Percentiles rank a stretch among this genome's conserved stretches.
phyloP scores from a whole-genome alignment of 2,888 invertebrate species.

The Orchestes rusci region DNA sequence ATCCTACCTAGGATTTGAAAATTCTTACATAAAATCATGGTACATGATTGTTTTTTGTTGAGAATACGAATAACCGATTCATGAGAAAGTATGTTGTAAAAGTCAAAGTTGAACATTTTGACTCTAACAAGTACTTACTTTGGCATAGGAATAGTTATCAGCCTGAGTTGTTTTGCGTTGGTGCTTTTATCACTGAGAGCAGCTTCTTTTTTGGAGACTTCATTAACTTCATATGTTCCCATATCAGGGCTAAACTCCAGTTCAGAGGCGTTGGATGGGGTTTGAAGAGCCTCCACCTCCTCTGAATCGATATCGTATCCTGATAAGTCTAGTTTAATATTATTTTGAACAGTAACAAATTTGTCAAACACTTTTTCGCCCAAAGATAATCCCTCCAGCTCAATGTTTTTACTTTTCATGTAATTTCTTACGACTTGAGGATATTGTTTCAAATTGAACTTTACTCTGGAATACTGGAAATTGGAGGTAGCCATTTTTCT shows the following conservation, averaged over 20 bases:
- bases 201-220: background rate
- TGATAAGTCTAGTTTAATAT: slow-evolving; percentile 32
- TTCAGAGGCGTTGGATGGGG: slow-evolving; percentile 73
- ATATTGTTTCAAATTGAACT: slow-evolving; percentile 67
- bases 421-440: slow-evolving; percentile 68
- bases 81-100: too few relatives aligned
- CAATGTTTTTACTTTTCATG: slow-evolving; percentile 67
- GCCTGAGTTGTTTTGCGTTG: slow-evolving; percentile 36
- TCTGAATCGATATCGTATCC: slow-evolving; percentile 36
- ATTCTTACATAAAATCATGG: too few relatives aligned
- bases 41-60: too few relatives aligned
- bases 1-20: too few relatives aligned
- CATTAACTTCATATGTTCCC: slow-evolving; percentile 21
- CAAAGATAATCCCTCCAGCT: slow-evolving; percentile 54
- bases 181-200: background rate
- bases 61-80: too few relatives aligned
- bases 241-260: slow-evolving; percentile 51
- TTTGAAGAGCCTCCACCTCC: slow-evolving; percentile 55
- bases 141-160: slow-evolving; percentile 54
- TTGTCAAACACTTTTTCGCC: slow-evolving; percentile 44
- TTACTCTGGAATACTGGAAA: slow-evolving; percentile 63
- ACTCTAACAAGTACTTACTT: slow-evolving; percentile 43
- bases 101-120: too few relatives aligned
- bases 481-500: slow-evolving; percentile 29
- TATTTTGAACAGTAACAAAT: slow-evolving; percentile 23